These are phyloP conservation scores for Anoura caudifer DNA, from an alignment of 2,113 vertebrate genomes.

Conservation along the genomic window DNA sequence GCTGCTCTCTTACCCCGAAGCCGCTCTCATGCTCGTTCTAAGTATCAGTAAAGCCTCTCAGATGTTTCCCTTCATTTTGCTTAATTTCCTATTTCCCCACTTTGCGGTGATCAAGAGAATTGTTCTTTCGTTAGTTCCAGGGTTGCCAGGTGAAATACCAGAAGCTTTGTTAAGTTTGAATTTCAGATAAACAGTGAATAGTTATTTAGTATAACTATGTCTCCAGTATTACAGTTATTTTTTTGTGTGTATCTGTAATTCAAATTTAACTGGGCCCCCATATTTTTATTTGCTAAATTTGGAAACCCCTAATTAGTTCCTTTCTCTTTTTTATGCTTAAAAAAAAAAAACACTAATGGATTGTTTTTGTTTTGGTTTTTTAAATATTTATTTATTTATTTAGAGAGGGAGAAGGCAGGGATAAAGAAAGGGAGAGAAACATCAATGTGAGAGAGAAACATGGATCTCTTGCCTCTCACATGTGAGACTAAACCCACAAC, in stretches of 20 bases:
- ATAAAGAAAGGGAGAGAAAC: too few relatives aligned
- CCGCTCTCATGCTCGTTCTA: background rate
- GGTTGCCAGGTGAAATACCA: background rate
- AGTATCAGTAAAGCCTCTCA: background rate
- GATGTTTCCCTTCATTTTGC: background rate
- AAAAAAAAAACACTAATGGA: background rate
- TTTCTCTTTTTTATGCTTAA: background rate
- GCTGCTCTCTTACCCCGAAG: background rate
- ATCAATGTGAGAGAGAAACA: too few relatives aligned
- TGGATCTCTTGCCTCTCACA: too few relatives aligned
- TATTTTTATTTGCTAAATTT: background rate
- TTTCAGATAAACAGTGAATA: background rate
- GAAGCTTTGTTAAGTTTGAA: background rate
- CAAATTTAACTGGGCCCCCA: background rate
- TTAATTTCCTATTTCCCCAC: background rate
- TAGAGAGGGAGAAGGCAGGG: too few relatives aligned
- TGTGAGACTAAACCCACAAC: too few relatives aligned
- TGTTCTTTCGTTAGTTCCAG: background rate
- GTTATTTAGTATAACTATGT: background rate
- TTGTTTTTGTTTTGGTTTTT: too few relatives aligned
- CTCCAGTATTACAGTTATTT: background rate
- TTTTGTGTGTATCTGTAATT: slow-evolving; percentile 18
- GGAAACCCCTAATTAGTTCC: background rate
- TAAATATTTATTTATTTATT: too few relatives aligned
- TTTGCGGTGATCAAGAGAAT: background rate